A percentile compares a stretch with the other conserved stretches of the same genome.
These are phyloP conservation scores for Drosophila bunnanda DNA, from an alignment of 2,888 invertebrate species.

Conservation along the genomic window DNA sequence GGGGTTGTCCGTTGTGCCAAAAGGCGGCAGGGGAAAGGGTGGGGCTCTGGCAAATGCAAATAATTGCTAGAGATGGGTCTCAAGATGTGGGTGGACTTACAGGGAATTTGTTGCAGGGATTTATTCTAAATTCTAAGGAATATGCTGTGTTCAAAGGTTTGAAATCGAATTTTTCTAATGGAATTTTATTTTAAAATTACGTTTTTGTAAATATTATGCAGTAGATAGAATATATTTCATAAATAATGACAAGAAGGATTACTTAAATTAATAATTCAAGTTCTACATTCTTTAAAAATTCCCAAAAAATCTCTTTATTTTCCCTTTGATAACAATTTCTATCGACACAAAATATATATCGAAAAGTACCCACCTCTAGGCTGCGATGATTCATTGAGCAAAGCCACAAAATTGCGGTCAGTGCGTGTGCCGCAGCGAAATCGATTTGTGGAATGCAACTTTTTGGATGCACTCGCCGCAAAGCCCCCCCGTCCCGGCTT, in stretches of 20 bases:
- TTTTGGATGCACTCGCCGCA: conserved; percentile 34
- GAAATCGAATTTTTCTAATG: neutral
- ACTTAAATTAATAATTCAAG: neutral
- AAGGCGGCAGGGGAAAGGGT: neutral
- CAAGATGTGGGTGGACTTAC: neutral
- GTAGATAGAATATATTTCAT: neutral
- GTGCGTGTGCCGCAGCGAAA: conserved; percentile 78
- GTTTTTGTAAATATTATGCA: too few relatives aligned
- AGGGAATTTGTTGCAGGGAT: neutral
- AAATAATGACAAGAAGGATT: neutral
- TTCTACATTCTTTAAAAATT: neutral
- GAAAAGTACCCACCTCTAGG: conserved; percentile 32
- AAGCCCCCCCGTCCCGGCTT: neutral
- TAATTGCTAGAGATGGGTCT: conserved; percentile 41
- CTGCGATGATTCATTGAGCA: conserved; percentile 61
- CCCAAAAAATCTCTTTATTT: neutral
- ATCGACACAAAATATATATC: neutral
- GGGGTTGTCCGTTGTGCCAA: conserved; percentile 26
- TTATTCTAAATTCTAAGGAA: neutral
- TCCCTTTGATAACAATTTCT: too few relatives aligned
- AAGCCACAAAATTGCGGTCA: conserved; percentile 77
- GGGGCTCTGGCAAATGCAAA: neutral
- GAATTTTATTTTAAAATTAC: neutral
- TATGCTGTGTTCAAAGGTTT: neutral
- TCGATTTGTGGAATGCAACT: conserved; percentile 76